Evolutionary conservation across 2,113 vertebrate species (phyloP), one percentile per base, ranked within the genome.

Genomic region (Peucedramus taeniatus): DNA sequence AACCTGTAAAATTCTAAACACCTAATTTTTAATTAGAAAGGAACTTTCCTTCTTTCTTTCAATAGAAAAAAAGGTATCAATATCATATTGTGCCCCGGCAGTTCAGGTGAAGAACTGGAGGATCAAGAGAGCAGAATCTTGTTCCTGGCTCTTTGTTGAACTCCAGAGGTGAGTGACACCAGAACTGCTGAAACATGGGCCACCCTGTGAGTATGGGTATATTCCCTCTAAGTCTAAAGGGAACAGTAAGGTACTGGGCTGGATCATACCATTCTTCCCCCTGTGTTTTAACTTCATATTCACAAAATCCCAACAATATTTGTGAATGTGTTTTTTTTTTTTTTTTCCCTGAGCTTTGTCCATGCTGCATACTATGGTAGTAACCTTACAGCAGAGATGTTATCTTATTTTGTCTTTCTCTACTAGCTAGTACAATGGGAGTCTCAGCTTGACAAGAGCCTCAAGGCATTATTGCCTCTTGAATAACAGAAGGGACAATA

Each of bases 391-490:
- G 26, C 18, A 66, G 6, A 20, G 7, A 27, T 59, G 21, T 57
- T 75, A 39, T 21, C 33, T 57, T 40, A 37, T 16, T 65, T 26
- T 68, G 30, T 45, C 28, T 72, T 76, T 56, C 30, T 74, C 56
- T 72, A 47, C 33, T 11, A 51, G 11, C 40, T 72, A 53, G n/a
- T 30, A 77, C 12, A 77, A 64, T 9, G 26, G 14, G 12, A 57
- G 3, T 39, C 20, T 57, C 28, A 70, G 51, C 49, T 50, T 64
- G n/a, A 42, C 5, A 50, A 44, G 3, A 92, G 11, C 35, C 13
- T 56, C 33, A 18, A 77, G 23, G 30, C 28, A 70, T 31, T 33
- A 59, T 1, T 0, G 0, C 26, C 15, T 49, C 51, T n/a, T 0
- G 2, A 70, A 20, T 39, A 81, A 63, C 31, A 83, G 39, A 26